Evolutionary conservation across 2,113 vertebrate genomes (phyloP).

Genomic region (Cyphomyrus discorhynchus): DNA sequence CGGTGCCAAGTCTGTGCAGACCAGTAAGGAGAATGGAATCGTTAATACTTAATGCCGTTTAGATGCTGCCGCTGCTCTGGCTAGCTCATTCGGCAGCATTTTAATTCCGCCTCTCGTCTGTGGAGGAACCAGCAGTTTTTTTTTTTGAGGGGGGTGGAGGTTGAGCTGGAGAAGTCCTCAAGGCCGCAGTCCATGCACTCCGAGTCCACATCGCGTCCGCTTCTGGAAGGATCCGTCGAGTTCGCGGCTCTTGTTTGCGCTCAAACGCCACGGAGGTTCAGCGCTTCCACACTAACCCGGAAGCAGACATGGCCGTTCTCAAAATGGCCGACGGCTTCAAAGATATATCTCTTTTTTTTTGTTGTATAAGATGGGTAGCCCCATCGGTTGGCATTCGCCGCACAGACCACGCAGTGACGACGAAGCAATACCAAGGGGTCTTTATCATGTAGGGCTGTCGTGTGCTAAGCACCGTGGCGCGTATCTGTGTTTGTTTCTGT

Average conservation of each 20-base stretch:
- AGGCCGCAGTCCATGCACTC: not conserved
- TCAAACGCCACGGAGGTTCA: not conserved
- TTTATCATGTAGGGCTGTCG: not conserved
- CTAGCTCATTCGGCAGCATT: not conserved
- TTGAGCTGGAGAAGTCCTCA: not conserved
- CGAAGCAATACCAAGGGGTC: not conserved
- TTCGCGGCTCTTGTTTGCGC: not conserved
- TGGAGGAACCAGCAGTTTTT: not conserved
- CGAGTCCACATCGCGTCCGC: not conserved
- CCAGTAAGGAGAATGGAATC: not conserved
- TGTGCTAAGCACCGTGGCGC: not conserved
- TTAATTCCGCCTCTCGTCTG: not conserved
- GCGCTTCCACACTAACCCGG: not conserved
- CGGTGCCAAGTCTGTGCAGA: not conserved
- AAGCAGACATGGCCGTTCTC: not conserved
- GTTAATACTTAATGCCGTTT: not conserved
- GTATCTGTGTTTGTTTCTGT: slow-evolving; percentile 38
- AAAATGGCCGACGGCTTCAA: not conserved
- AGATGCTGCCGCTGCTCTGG: not conserved
- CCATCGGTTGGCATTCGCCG: not conserved
- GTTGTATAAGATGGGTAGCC: not conserved
- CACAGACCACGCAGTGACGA: not conserved
- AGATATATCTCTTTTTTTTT: not conserved
- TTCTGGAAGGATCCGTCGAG: not conserved
- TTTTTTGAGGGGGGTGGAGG: not conserved